Evolutionary conservation across 2,797 vertebrate species (phyloP).

Genomic region (Tympanoctomys barrerae): DNA sequence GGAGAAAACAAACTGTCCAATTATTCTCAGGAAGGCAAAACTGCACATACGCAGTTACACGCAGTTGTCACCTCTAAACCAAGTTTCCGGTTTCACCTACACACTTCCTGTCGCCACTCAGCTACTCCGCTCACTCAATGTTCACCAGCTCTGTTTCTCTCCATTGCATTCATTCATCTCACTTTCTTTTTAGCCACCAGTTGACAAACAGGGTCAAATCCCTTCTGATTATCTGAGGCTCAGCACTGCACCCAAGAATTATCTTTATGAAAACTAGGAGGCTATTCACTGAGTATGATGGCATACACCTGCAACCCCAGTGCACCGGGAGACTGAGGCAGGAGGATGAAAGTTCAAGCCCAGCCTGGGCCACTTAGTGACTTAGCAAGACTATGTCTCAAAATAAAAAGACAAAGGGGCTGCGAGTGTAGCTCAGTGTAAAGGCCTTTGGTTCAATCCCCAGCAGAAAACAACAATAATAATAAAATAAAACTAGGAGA

Average conservation of each 20-base stretch:
- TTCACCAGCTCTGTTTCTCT: neutral
- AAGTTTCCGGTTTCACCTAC: constrained; percentile 1
- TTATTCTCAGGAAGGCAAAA: constrained; percentile 14
- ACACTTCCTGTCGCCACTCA: neutral
- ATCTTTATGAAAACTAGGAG: neutral
- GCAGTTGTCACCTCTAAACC: constrained; percentile 12
- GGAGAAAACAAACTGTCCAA: neutral
- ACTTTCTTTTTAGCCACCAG: constrained; percentile 30
- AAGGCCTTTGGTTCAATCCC: neutral
- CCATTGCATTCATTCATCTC: neutral
- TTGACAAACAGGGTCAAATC: neutral
- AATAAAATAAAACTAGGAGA: neutral
- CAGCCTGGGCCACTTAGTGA: neutral
- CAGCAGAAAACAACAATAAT: neutral
- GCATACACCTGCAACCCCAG: neutral
- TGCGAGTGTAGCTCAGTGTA: neutral
- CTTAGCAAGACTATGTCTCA: neutral
- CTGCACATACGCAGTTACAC: neutral
- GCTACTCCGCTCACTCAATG: neutral
- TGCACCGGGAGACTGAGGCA: neutral
- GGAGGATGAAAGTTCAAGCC: neutral
- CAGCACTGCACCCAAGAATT: neutral
- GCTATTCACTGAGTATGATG: neutral
- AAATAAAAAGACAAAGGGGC: neutral
- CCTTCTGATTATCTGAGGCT: constrained; percentile 17